Conservation (phyloP, 2,888 invertebrate genomes). For the Drosophila seclusa region DNA sequence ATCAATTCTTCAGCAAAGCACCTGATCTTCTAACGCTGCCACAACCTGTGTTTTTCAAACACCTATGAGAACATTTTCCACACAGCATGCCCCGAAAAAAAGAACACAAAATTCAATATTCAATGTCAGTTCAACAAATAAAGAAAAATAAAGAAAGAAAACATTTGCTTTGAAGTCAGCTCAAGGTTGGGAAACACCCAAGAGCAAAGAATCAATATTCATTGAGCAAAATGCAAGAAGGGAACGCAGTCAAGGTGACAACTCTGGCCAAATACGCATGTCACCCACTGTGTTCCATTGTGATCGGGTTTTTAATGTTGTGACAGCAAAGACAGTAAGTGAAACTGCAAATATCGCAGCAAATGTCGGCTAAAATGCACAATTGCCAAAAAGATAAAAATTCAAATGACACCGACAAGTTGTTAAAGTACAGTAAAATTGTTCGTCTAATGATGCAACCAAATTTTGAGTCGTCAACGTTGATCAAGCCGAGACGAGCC, state of each 20-base stretch:
- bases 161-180: conserved; percentile 15
- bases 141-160: conserved; percentile 1
- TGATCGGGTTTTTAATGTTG: conserved; percentile 50
- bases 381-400: conserved; percentile 51
- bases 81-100: conserved; percentile 24
- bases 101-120: not conserved
- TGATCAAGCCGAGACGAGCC: conserved; percentile 1
- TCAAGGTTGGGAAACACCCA: conserved; percentile 35
- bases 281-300: conserved; percentile 62
- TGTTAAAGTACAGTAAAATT: conserved; percentile 29
- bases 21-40: conserved; percentile 12
- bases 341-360: conserved; percentile 50
- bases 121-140: conserved; percentile 22
- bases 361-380: conserved; percentile 54
- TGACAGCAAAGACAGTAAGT: conserved; percentile 68
- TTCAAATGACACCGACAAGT: conserved; percentile 44
- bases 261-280: conserved; percentile 8
- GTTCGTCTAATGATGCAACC: conserved; percentile 59
- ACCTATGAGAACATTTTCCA: conserved; percentile 15
- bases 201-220: conserved; percentile 42
- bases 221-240: conserved; percentile 40
- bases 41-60: not conserved
- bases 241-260: conserved; percentile 47
- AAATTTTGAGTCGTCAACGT: conserved; percentile 56
- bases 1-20: conserved; percentile 3